These are phyloP conservation scores for Lasioglossum baleicum DNA, from an alignment of 1,140 invertebrate genomes.

Conservation along the genomic window DNA sequence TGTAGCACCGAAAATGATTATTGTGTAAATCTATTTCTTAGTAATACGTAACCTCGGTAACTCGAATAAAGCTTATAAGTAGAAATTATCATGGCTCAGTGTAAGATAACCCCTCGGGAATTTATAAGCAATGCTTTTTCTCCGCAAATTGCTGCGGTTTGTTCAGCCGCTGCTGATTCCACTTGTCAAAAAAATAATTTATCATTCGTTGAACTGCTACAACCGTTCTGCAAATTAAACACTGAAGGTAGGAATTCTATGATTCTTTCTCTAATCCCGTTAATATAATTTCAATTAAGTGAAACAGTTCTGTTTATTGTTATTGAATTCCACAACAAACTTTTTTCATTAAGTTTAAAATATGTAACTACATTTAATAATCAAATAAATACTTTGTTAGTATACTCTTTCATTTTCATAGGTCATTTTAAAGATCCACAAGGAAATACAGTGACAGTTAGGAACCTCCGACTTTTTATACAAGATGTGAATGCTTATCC, in stretches of 20 bases:
- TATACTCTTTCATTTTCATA: conserved; percentile 71
- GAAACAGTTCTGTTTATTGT: not conserved
- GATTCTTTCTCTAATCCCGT: not conserved
- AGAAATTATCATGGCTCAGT: conserved; percentile 80
- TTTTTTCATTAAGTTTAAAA: not conserved
- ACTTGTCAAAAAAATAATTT: conserved; percentile 95
- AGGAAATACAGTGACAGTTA: conserved; percentile 86
- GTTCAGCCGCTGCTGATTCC: conserved; percentile 89
- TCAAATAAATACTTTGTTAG: conserved; percentile 23
- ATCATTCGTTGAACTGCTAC: conserved; percentile 92
- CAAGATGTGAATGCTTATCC: conserved; percentile 90
- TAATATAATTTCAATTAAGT: not conserved
- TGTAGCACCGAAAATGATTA: conserved; percentile 14
- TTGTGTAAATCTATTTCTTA: conserved; percentile 11
- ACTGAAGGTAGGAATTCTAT: conserved; percentile 84
- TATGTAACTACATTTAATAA: not conserved
- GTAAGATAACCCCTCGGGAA: conserved; percentile 87
- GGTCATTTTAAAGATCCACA: conserved; percentile 92
- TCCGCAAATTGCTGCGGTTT: conserved; percentile 92
- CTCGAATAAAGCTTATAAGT: conserved; percentile 9
- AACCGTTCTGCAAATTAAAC: conserved; percentile 91
- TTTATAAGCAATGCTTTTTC: conserved; percentile 94
- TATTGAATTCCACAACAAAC: not conserved
- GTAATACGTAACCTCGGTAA: conserved; percentile 22
- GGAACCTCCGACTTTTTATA: conserved; percentile 89